phyloP scores from a whole-genome alignment of 2,113 vertebrate genomes.

The Copsychus sechellarum region DNA sequence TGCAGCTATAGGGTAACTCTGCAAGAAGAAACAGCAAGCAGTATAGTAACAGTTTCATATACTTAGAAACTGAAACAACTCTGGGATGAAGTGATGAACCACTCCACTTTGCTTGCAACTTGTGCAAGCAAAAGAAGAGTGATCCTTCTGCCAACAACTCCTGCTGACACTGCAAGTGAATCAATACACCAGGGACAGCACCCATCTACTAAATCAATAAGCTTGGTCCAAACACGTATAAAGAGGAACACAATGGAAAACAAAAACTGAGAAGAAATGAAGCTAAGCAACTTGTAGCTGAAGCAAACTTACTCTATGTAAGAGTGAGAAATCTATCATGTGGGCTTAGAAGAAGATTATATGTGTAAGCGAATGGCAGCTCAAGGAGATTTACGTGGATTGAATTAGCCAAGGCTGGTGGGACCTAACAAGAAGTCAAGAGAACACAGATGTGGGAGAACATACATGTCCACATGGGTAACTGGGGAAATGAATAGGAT shows the following conservation, averaged over 20 bases:
- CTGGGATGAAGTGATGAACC: background rate
- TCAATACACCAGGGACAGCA: background rate
- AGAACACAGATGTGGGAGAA: background rate
- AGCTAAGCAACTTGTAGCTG: background rate
- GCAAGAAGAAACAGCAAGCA: background rate
- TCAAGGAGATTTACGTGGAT: background rate
- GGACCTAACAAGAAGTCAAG: background rate
- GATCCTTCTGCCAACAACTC: background rate
- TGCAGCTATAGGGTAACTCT: background rate
- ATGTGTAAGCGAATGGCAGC: background rate
- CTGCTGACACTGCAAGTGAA: background rate
- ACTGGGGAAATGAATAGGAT: fast-evolving
- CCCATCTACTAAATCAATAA: background rate
- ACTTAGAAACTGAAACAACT: background rate
- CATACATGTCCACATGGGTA: fast-evolving
- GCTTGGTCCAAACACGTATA: background rate
- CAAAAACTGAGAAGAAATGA: background rate
- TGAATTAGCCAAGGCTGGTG: background rate
- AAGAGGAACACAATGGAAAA: background rate
- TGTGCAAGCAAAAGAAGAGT: background rate
- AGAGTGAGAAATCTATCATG: background rate
- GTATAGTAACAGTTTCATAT: background rate
- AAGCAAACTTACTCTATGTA: background rate
- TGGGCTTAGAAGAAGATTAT: background rate
- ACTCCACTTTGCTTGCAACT: background rate